A percentile compares a stretch with the other conserved stretches of the same genome.
phyloP scores from a whole-genome alignment of 2,113 vertebrate genomes.

The Pandion haliaetus region DNA sequence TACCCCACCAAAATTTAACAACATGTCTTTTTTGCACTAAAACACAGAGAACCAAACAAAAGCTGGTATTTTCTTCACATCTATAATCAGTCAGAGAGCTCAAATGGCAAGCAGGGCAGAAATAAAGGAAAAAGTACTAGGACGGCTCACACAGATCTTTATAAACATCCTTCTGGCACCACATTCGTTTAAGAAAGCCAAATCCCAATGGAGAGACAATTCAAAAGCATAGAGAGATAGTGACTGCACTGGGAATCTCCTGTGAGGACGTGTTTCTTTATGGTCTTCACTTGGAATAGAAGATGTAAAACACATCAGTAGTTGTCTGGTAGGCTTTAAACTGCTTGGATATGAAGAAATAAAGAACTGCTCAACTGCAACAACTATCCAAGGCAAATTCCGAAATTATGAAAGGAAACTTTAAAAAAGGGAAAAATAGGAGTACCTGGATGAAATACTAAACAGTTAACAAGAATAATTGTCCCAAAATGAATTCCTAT shows the following conservation, averaged over 20 bases:
- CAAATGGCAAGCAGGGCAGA: neutral
- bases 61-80: neutral
- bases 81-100: neutral
- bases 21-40: neutral
- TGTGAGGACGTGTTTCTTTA: neutral
- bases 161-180: neutral
- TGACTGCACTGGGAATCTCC: neutral
- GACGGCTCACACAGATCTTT: neutral
- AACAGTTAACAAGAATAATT: constrained; percentile 1
- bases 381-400: neutral
- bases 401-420: neutral
- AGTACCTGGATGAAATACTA: constrained; percentile 3
- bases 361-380: neutral
- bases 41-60: neutral
- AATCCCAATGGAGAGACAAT: neutral
- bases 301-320: neutral
- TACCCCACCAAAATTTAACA: neutral
- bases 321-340: neutral
- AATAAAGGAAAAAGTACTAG: neutral
- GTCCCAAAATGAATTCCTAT: neutral
- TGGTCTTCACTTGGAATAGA: neutral
- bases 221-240: neutral
- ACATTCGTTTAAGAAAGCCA: neutral
- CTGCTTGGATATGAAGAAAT: neutral
- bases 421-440: neutral